A percentile compares a stretch with the other conserved stretches of the same genome.
These are phyloP conservation scores for Tursiops truncatus DNA, from an alignment of 2,113 vertebrate genomes.

Conservation along the genomic window DNA sequence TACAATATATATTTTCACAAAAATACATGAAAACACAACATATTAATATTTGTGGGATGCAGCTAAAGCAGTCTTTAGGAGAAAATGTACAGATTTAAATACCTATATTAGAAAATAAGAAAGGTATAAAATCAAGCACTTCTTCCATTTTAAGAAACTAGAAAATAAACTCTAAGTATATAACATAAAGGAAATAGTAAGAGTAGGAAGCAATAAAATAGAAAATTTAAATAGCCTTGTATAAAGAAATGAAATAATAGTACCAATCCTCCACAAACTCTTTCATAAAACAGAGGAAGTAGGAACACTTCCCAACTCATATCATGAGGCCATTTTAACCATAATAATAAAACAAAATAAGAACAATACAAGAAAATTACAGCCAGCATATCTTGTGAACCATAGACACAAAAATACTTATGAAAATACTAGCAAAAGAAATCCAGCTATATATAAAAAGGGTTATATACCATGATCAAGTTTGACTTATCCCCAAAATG, in stretches of 20 bases:
- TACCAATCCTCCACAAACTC: neutral
- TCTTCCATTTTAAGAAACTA: neutral
- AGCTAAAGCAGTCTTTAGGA: neutral
- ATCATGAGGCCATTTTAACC: neutral
- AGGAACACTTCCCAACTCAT: neutral
- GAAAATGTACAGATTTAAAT: neutral
- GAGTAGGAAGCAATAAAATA: neutral
- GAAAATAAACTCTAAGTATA: neutral
- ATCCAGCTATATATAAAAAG: neutral
- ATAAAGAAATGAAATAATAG: neutral
- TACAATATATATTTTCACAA: neutral
- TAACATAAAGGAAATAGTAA: neutral
- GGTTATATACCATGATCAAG: neutral
- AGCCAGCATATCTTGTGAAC: neutral
- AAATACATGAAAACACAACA: neutral
- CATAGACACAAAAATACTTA: neutral
- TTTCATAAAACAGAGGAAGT: neutral
- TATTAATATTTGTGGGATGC: neutral
- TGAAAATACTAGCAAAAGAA: neutral
- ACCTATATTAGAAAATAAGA: neutral
- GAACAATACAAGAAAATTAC: neutral
- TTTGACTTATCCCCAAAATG: neutral
- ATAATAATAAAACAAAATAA: neutral
- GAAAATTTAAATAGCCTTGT: neutral
- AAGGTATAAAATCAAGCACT: neutral